Percentiles rank a stretch among this genome's conserved stretches.
Conservation (phyloP, 2,797 vertebrate species). For the Chaenodraco wilsoni region DNA sequence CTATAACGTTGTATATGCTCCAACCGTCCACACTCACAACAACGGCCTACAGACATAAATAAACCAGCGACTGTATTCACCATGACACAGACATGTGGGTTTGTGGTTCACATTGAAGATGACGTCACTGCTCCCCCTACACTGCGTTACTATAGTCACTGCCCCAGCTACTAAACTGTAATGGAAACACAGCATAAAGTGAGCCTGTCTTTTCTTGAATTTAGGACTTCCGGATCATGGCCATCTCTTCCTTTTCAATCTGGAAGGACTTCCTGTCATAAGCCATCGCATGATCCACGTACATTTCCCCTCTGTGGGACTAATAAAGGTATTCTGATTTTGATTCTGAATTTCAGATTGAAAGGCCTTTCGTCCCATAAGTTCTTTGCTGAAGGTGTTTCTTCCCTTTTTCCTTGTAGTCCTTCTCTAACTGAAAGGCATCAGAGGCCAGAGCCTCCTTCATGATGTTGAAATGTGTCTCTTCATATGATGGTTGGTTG, state of each 20-base stretch:
- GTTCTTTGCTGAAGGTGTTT: constrained; percentile 2
- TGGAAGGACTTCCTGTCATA: not conserved
- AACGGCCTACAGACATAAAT: too few relatives aligned
- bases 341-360: not conserved
- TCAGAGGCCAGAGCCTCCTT: constrained; percentile 5
- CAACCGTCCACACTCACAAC: too few relatives aligned
- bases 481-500: not conserved
- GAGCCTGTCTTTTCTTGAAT: too few relatives aligned
- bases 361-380: not conserved
- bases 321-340: too few relatives aligned
- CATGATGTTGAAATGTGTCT: not conserved
- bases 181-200: too few relatives aligned
- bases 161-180: too few relatives aligned
- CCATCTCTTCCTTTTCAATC: not conserved
- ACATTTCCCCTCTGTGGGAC: too few relatives aligned
- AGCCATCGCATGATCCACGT: not conserved
- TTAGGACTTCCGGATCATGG: not conserved
- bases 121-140: too few relatives aligned
- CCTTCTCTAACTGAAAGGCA: not conserved
- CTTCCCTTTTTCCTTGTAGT: constrained; percentile 6
- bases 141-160: too few relatives aligned
- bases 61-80: too few relatives aligned
- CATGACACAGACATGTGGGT: too few relatives aligned
- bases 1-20: not conserved
- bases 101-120: too few relatives aligned